Conservation (phyloP, 1,140 invertebrate genomes). For the Temnothorax nylanderi region DNA sequence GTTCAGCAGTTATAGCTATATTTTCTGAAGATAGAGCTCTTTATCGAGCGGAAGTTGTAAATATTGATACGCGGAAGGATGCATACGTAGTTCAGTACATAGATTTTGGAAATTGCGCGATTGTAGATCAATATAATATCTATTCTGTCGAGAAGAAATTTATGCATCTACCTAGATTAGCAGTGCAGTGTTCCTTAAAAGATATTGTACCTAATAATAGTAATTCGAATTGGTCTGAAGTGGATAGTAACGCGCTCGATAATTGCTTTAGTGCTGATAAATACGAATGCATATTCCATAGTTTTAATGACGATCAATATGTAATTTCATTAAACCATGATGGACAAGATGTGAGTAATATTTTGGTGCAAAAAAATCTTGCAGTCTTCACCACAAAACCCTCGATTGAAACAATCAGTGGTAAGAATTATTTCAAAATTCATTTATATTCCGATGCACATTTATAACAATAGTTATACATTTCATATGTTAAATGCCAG, state of each 20-base stretch:
- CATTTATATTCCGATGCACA: background rate
- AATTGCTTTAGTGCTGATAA: conserved; percentile 87
- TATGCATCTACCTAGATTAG: conserved; percentile 89
- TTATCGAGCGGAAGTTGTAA: conserved; percentile 88
- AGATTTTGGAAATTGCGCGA: conserved; percentile 91
- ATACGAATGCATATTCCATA: conserved; percentile 86
- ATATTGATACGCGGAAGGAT: conserved; percentile 84
- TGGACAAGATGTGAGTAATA: conserved; percentile 80
- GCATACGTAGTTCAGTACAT: conserved; percentile 89
- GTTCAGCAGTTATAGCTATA: conserved; percentile 88
- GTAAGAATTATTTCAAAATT: conserved; percentile 66
- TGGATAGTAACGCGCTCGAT: conserved; percentile 83
- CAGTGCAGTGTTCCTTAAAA: conserved; percentile 88
- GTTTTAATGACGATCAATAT: conserved; percentile 83
- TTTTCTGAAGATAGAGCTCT: conserved; percentile 90
- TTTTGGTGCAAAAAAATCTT: conserved; percentile 83
- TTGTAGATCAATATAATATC: conserved; percentile 87
- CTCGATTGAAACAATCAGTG: conserved; percentile 22
- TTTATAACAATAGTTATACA: conserved; percentile 30
- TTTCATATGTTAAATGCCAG: conserved; percentile 20
- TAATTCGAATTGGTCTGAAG: conserved; percentile 86
- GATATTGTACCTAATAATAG: conserved; percentile 85
- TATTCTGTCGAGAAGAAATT: conserved; percentile 89
- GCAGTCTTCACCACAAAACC: conserved; percentile 70
- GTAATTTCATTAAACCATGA: conserved; percentile 86